phyloP scores from a whole-genome alignment of 2,113 vertebrate species.

The Hippocampus zosterae region DNA sequence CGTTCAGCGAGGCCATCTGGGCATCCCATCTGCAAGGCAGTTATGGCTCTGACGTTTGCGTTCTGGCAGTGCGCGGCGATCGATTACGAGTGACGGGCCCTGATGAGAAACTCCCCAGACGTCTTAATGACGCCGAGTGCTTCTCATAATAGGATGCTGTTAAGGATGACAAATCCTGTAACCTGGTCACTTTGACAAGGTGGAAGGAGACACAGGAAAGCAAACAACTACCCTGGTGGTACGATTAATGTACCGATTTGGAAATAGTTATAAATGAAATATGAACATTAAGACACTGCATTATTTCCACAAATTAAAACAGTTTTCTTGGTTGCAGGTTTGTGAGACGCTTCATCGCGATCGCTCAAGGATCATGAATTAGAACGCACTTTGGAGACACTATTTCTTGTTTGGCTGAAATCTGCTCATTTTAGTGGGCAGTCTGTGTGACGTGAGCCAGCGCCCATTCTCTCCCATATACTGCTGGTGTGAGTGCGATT shows the following conservation, averaged over 20 bases:
- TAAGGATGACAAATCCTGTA: slow-evolving; percentile 48
- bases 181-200: slow-evolving; percentile 46
- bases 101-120: slow-evolving; percentile 57
- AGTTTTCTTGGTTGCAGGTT: neutral
- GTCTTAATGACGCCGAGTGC: slow-evolving; percentile 50
- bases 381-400: too few species aligned
- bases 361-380: too few species aligned
- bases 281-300: neutral
- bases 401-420: too few species aligned
- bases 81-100: slow-evolving; percentile 52
- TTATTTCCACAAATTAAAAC: neutral
- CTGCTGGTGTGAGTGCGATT: too few species aligned
- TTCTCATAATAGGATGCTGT: slow-evolving; percentile 64
- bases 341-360: too few species aligned
- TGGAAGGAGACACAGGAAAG: slow-evolving; percentile 12
- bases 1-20: slow-evolving; percentile 67
- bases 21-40: slow-evolving; percentile 71
- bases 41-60: slow-evolving; percentile 52
- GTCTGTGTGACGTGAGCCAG: too few species aligned
- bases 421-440: too few species aligned
- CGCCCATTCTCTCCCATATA: too few species aligned
- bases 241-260: neutral
- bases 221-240: neutral
- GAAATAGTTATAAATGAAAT: neutral
- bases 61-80: slow-evolving; percentile 50